phyloP scores from a whole-genome alignment of 2,797 vertebrate genomes.

The Botia kubotai region DNA sequence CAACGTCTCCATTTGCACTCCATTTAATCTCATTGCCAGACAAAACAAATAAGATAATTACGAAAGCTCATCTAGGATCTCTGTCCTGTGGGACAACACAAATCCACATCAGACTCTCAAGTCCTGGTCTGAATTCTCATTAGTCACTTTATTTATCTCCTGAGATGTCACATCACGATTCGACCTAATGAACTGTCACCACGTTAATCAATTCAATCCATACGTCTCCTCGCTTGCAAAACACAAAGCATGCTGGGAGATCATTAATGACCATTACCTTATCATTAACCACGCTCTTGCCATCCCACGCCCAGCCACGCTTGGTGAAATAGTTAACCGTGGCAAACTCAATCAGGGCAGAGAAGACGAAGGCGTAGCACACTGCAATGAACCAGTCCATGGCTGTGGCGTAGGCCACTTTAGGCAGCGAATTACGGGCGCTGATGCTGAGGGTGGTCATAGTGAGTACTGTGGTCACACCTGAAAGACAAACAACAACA shows the following conservation, averaged over 20 bases:
- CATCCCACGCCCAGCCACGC: conserved; percentile 98
- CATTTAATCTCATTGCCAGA: not conserved
- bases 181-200: not conserved
- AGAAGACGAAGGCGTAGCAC: conserved; percentile 98
- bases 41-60: not conserved
- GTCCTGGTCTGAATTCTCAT: not conserved
- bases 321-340: conserved; percentile 99
- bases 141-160: not conserved
- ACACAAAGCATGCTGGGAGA: conserved; percentile 27
- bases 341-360: conserved; percentile 96
- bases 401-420: conserved; percentile 97
- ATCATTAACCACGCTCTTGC: conserved; percentile 94
- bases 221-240: not conserved
- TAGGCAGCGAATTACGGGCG: conserved; percentile 96
- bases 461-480: conserved; percentile 95
- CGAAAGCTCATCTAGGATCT: not conserved
- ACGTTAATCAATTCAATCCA: conserved; percentile 8
- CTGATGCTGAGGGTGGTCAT: conserved; percentile 99
- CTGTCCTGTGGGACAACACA: not conserved
- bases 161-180: conserved; percentile 8
- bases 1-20: not conserved
- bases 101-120: not conserved
- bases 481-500: conserved; percentile 70
- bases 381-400: conserved; percentile 99
- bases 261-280: conserved; percentile 82